A percentile compares a stretch with the other conserved stretches of the same genome.
phyloP scores from a whole-genome alignment of 2,888 invertebrate species.

The Lasioglossum malachurum region DNA sequence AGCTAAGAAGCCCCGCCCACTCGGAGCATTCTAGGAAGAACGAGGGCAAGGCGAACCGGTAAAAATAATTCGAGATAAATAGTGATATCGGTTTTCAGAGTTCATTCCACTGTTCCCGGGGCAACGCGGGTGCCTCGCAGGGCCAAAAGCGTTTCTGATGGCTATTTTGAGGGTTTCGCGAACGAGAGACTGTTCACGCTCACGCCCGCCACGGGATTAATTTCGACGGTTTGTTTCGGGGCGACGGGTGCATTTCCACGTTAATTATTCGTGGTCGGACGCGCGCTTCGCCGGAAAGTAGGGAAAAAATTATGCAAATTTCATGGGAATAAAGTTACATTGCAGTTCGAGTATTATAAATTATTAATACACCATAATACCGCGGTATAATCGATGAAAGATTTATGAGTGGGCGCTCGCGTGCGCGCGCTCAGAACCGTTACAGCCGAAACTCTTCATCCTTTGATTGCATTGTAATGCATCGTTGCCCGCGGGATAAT shows the following conservation, averaged over 20 bases:
- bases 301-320: constrained; percentile 36
- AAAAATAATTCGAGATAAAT: background rate
- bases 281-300: background rate
- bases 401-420: constrained; percentile 48
- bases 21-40: background rate
- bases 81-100: background rate
- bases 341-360: constrained; percentile 28
- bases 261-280: constrained; percentile 29
- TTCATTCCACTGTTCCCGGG: background rate
- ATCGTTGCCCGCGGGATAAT: constrained; percentile 64
- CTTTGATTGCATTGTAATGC: constrained; percentile 71
- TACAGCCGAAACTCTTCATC: constrained; percentile 64
- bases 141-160: background rate
- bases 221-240: constrained; percentile 32
- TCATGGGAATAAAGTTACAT: constrained; percentile 40
- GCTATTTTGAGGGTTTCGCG: background rate
- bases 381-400: constrained; percentile 58
- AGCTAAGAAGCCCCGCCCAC: background rate
- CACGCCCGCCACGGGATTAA: constrained; percentile 12
- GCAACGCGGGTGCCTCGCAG: background rate
- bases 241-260: constrained; percentile 18
- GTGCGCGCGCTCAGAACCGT: constrained; percentile 45
- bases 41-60: background rate
- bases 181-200: background rate
- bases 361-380: constrained; percentile 55